Evolutionary conservation across 2,888 invertebrate species (phyloP).

Genomic region (Eulithis testata): DNA sequence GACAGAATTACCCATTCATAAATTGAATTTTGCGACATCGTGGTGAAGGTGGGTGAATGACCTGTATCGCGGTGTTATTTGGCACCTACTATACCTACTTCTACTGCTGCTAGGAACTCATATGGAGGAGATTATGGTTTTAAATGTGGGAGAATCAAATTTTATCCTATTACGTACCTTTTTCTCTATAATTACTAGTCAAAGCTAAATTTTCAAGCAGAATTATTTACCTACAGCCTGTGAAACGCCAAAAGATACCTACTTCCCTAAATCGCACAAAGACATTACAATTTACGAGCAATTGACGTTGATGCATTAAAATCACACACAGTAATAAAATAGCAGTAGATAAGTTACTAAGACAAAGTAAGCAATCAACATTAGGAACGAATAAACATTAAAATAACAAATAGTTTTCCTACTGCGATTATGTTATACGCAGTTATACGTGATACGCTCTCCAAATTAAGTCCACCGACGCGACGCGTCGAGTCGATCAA

Average conservation of each 20-base stretch:
- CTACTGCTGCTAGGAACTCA: no score
- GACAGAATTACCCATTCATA: no score
- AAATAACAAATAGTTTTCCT: constrained; percentile 16
- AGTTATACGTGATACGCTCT: constrained; percentile 14
- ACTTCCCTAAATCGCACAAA: background rate
- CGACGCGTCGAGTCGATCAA: no score
- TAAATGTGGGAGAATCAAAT: no score
- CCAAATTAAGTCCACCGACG: constrained; percentile 2
- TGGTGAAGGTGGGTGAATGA: no score
- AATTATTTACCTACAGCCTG: background rate
- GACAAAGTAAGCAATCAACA: constrained; percentile 15
- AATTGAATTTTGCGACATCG: no score
- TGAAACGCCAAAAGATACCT: background rate
- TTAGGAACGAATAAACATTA: constrained; percentile 16
- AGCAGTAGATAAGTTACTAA: constrained; percentile 1
- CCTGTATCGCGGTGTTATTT: no score
- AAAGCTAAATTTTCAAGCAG: no score
- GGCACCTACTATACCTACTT: no score
- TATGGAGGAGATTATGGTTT: no score
- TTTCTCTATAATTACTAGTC: no score
- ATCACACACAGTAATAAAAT: constrained; percentile 3
- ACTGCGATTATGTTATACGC: background rate
- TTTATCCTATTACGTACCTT: no score
- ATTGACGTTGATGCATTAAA: constrained; percentile 3
- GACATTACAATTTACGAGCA: background rate